Evolutionary conservation across 2,797 vertebrate genomes (phyloP), one percentile per base, ranked within the genome.

Genomic region (Triplophysa bombifrons): DNA sequence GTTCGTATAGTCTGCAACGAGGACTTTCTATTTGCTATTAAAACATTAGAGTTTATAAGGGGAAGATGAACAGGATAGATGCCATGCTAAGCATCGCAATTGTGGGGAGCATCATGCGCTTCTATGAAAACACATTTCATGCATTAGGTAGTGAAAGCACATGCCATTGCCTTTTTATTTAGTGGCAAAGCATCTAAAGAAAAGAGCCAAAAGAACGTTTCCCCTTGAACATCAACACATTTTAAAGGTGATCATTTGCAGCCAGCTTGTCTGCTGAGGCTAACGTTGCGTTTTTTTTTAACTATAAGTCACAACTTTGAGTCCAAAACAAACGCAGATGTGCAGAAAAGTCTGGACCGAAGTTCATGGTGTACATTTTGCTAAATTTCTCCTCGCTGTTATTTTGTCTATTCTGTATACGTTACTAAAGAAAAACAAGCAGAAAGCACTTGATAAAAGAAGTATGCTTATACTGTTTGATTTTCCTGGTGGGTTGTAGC

Each of bases 1-100:
- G 93, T 94, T 93, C 93, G 88, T 92, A 93, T 93, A 89, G 92
- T 92, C 93, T 94, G 92, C 92, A 91, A 93, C 92, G 93, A 93
- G 88, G 88, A 94, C 94, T 93, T 91, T 88, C 85, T 87, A 84
- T 84, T 87, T 86, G 84, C 83, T 83, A 80, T 78, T 81, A 81
- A 86, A 80, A 83, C 75, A 66, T 83, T 79, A 69, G 41, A 60
- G 80, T 80, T 83, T 80, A 80, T 71, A 80, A 79, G 80, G 53
- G 72, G 48, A 53, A 65, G 80, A 72, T 80, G 78, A 85, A 74
- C 56, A 34, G 71, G 75, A 41, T 76, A 53, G 25, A 69, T 72
- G 58, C 16, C 48, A 61, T 14, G 51, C 65, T 72, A 69, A 71
- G 48, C 58, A 19, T 38, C 80, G 16, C 30, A 22, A 71, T 65